phyloP scores from a whole-genome alignment of 2,797 vertebrate genomes.

The Anniella stebbinsi region DNA sequence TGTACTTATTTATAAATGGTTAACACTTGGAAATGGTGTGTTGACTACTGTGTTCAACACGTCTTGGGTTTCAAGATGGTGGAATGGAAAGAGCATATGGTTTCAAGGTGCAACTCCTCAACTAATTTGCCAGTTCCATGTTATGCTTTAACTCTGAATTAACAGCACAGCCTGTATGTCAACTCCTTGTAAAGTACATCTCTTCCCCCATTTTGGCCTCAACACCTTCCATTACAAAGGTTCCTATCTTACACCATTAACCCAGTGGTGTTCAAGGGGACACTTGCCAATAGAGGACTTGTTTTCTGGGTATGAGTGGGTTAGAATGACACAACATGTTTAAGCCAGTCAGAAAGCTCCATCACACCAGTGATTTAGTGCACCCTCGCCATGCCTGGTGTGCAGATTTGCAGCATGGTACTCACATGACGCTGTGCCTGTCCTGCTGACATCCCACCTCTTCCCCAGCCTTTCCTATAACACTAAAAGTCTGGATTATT shows the following conservation, averaged over 20 bases:
- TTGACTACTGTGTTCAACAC: conserved; percentile 57
- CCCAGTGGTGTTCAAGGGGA: background rate
- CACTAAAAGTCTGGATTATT: too few relatives aligned
- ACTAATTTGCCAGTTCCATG: background rate
- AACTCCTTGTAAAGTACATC: background rate
- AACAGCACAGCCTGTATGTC: background rate
- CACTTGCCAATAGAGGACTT: background rate
- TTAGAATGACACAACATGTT: background rate
- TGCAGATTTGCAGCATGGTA: too few relatives aligned
- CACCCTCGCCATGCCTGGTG: too few relatives aligned
- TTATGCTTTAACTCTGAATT: background rate
- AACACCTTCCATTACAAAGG: background rate
- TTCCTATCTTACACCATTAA: background rate
- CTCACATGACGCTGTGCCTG: too few relatives aligned
- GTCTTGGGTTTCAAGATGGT: background rate
- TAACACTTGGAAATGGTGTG: conserved; percentile 86
- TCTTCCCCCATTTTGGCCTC: background rate
- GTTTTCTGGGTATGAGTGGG: background rate
- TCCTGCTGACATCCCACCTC: too few relatives aligned
- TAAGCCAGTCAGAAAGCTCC: background rate
- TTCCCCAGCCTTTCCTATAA: too few relatives aligned
- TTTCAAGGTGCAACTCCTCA: fast-evolving
- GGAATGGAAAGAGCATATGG: background rate
- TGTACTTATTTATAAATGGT: conserved; percentile 97
- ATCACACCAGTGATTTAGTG: too few relatives aligned